Conservation (phyloP, 2,113 vertebrate species). For the Tupaia tana region DNA sequence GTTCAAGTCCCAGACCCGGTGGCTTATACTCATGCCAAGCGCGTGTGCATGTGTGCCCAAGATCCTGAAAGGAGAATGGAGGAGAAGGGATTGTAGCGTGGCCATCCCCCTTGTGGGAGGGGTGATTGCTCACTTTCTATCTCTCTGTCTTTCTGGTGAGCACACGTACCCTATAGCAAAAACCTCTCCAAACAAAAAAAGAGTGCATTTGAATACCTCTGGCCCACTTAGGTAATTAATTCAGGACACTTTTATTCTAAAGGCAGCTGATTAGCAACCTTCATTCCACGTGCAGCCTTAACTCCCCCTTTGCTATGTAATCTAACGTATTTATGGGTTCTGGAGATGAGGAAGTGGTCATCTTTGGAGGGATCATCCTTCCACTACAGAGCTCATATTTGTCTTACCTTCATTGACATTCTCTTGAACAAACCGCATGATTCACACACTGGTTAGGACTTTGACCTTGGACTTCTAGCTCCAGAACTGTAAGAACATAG, state of each 20-base stretch:
- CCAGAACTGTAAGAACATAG: background rate
- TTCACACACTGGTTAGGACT: background rate
- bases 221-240: background rate
- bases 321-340: background rate
- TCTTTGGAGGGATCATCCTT: background rate
- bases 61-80: too few relatives aligned
- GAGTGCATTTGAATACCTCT: background rate
- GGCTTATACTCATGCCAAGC: too few relatives aligned
- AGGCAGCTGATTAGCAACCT: background rate
- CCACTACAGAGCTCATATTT: background rate
- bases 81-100: too few relatives aligned
- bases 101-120: too few relatives aligned
- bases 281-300: background rate
- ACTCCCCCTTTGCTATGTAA: background rate
- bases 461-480: background rate
- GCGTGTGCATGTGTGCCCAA: too few relatives aligned
- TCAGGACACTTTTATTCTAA: background rate
- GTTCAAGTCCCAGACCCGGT: too few relatives aligned
- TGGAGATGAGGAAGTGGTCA: background rate
- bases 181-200: background rate
- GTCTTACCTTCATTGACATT: background rate
- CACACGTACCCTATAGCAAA: too few relatives aligned
- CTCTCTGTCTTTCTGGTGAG: too few relatives aligned
- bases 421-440: background rate
- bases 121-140: too few relatives aligned